Evolutionary conservation across 2,888 invertebrate genomes (phyloP).

Genomic region (Ptychoptera contaminata): DNA sequence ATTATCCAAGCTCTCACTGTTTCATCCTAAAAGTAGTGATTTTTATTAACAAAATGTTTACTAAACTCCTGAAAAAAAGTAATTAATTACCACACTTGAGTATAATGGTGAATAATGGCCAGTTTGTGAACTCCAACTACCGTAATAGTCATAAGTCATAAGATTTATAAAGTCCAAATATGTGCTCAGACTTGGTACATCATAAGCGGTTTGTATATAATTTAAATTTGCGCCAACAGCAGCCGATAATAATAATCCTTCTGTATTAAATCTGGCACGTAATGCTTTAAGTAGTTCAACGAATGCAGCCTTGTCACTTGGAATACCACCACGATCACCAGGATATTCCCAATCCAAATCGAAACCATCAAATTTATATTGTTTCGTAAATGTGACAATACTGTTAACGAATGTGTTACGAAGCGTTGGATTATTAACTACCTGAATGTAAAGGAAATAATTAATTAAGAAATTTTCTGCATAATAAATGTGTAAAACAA

Average conservation of each 20-base stretch:
- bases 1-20: constrained; percentile 26
- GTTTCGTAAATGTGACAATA: constrained; percentile 44
- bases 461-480: no score
- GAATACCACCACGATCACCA: constrained; percentile 61
- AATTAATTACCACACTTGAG: constrained; percentile 9
- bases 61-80: background rate
- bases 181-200: constrained; percentile 31
- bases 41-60: background rate
- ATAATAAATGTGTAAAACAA: background rate
- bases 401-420: constrained; percentile 1
- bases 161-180: constrained; percentile 37
- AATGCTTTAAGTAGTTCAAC: constrained; percentile 24
- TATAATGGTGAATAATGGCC: constrained; percentile 37
- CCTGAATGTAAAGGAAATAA: background rate
- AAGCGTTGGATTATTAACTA: background rate
- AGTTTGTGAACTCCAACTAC: constrained; percentile 32
- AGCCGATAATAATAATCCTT: constrained; percentile 32
- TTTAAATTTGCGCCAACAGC: constrained; percentile 35
- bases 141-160: constrained; percentile 42
- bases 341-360: constrained; percentile 76
- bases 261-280: constrained; percentile 20
- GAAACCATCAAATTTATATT: constrained; percentile 59
- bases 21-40: constrained; percentile 20
- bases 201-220: constrained; percentile 33
- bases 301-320: constrained; percentile 47